Conservation (phyloP, 1,140 invertebrate species). For the Phenacoccus solenopsis region DNA sequence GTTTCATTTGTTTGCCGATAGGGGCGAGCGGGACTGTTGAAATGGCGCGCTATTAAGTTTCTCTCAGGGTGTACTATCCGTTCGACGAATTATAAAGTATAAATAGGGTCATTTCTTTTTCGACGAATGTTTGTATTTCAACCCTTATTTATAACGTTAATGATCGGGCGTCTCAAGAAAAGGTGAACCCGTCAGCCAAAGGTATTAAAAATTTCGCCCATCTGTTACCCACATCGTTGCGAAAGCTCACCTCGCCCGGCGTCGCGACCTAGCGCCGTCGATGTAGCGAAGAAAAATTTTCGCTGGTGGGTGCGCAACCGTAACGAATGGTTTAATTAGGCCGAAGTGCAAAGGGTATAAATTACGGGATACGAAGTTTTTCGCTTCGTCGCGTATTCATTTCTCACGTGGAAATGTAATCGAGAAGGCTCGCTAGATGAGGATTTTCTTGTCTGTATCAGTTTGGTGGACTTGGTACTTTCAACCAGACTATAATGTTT, state of each 20-base stretch:
- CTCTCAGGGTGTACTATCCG: background rate
- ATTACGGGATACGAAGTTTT: background rate
- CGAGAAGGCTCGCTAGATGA: too few species aligned
- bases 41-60: background rate
- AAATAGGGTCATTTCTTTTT: constrained; percentile 13
- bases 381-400: background rate
- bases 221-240: background rate
- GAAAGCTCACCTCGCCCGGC: too few species aligned
- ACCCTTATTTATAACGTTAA: background rate
- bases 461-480: too few species aligned
- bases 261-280: too few species aligned
- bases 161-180: background rate
- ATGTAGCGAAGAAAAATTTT: background rate
- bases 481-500: too few species aligned
- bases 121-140: background rate
- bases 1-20: background rate
- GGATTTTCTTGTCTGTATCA: too few species aligned
- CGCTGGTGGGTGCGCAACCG: background rate
- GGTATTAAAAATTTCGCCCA: background rate
- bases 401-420: too few species aligned
- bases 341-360: background rate
- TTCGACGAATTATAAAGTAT: constrained; percentile 10
- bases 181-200: background rate
- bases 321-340: constrained; percentile 2
- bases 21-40: background rate